phyloP scores from a whole-genome alignment of 1,140 invertebrate genomes.

The Phymastichus coffea region DNA sequence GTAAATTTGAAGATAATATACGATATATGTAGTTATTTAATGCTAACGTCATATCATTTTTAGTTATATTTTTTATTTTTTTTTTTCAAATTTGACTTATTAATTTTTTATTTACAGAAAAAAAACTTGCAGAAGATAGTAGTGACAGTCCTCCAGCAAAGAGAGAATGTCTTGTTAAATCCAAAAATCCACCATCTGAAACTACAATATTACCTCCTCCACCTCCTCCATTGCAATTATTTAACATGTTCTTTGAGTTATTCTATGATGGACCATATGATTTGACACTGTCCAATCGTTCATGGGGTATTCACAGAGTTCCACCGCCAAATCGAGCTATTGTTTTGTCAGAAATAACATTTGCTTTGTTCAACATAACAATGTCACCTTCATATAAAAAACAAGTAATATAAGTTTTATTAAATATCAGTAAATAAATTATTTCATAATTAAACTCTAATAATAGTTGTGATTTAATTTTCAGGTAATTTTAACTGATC shows the following conservation, averaged over 20 bases:
- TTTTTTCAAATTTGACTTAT: background rate
- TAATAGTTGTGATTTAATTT: background rate
- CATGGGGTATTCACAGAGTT: conserved; percentile 29
- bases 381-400: conserved; percentile 28
- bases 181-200: conserved; percentile 18
- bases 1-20: too few species aligned
- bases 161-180: conserved; percentile 17
- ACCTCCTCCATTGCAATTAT: background rate
- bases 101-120: conserved; percentile 17
- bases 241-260: conserved; percentile 26
- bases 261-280: conserved; percentile 29
- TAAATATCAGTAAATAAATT: background rate
- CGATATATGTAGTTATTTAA: background rate
- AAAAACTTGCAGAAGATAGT: too few species aligned
- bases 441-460: background rate
- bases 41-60: too few species aligned
- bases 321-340: conserved; percentile 28
- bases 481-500: conserved; percentile 23
- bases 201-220: conserved; percentile 9
- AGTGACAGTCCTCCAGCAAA: conserved; percentile 11
- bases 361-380: conserved; percentile 14
- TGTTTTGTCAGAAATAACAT: conserved; percentile 27
- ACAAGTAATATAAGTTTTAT: conserved; percentile 5
- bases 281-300: conserved; percentile 21
- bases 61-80: background rate